Conservation (phyloP, 2,888 invertebrate species). For the Rambutsinella grinnellia region DNA sequence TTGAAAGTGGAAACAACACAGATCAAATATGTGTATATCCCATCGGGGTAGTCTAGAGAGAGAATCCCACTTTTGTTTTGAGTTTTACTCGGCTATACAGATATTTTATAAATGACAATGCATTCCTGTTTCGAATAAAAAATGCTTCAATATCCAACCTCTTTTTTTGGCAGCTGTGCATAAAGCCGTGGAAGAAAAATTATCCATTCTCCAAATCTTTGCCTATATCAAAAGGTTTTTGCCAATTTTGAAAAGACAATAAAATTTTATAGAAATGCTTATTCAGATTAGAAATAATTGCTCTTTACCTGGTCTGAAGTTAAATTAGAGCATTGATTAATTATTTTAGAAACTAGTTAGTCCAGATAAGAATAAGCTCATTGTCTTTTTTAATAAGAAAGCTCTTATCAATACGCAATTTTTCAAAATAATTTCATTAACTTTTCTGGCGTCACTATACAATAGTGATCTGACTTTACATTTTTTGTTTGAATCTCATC, state of each 20-base stretch:
- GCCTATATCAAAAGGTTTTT: neutral
- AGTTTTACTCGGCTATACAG: neutral
- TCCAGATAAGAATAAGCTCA: no score
- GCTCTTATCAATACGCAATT: no score
- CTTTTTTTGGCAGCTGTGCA: constrained; percentile 51
- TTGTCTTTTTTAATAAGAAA: no score
- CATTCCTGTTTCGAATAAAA: neutral
- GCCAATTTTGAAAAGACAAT: neutral
- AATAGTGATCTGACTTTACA: neutral
- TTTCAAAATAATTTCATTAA: no score
- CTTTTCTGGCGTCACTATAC: no score
- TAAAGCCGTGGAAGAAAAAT: constrained; percentile 51
- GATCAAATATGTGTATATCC: constrained; percentile 1
- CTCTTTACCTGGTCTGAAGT: no score
- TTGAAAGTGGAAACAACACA: neutral
- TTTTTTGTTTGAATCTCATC: neutral
- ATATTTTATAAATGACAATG: neutral
- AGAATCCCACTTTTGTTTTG: neutral
- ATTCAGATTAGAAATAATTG: no score
- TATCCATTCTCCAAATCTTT: constrained; percentile 39
- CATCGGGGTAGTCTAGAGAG: no score
- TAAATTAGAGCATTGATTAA: no score
- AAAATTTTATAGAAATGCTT: neutral
- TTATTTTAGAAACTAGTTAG: no score
- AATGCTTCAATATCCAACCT: constrained; percentile 36